phyloP scores from a whole-genome alignment of 2,888 invertebrate species.

The Marasmarcha lunaedactyla region DNA sequence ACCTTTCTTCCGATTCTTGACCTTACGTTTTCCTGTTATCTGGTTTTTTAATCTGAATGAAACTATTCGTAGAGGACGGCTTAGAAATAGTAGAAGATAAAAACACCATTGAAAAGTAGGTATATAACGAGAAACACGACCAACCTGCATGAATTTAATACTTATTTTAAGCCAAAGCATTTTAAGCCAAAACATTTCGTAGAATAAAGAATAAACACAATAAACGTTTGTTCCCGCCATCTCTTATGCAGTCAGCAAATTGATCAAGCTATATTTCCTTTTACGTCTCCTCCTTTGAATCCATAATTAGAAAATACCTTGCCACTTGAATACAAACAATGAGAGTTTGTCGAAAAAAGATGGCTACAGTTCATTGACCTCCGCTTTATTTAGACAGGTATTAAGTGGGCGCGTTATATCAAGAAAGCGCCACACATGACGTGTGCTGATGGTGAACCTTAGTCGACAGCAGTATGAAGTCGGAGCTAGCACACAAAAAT shows the following conservation, averaged over 20 bases:
- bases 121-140: too few species aligned
- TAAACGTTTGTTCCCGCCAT: slow-evolving; percentile 8
- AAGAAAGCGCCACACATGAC: slow-evolving; percentile 11
- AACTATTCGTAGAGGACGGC: too few species aligned
- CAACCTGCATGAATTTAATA: too few species aligned
- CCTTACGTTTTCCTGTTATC: slow-evolving; percentile 16
- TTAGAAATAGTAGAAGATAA: too few species aligned
- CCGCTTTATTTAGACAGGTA: slow-evolving; percentile 23
- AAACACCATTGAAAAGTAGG: too few species aligned
- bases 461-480: too few species aligned
- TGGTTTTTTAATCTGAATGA: too few species aligned
- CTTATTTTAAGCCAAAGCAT: too few species aligned
- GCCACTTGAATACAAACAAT: slow-evolving; percentile 51
- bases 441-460: not conserved
- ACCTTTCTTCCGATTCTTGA: slow-evolving; percentile 43
- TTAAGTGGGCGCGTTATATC: slow-evolving; percentile 12
- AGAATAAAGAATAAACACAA: too few species aligned
- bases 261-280: slow-evolving; percentile 55
- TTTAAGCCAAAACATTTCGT: too few species aligned
- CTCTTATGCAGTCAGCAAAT: slow-evolving; percentile 21
- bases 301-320: slow-evolving; percentile 52
- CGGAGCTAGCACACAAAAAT: too few species aligned
- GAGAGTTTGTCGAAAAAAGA: slow-evolving; percentile 37
- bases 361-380: slow-evolving; percentile 51
- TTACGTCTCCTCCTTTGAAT: slow-evolving; percentile 61